A percentile compares a stretch with the other conserved stretches of the same genome.
phyloP scores from a whole-genome alignment of 1,140 invertebrate species.

The Sweltsa coloradensis region DNA sequence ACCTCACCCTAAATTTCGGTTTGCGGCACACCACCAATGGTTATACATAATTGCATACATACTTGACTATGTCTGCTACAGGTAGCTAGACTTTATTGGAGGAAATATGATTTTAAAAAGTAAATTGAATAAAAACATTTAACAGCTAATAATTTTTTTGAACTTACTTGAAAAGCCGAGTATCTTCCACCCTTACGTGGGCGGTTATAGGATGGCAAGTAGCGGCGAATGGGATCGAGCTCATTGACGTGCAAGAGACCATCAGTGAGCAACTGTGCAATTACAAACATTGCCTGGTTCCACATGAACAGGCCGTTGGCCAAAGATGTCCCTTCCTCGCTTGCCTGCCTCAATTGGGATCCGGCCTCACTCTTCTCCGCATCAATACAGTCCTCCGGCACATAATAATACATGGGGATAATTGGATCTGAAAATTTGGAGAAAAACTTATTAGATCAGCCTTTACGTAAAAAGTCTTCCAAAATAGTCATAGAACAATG shows the following conservation, averaged over 20 bases:
- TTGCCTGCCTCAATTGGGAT: constrained; percentile 47
- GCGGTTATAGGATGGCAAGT: constrained; percentile 90
- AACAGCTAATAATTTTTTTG: no score
- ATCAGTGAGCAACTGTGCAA: constrained; percentile 80
- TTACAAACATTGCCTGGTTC: constrained; percentile 92
- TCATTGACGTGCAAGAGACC: constrained; percentile 88
- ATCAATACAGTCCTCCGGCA: constrained; percentile 69
- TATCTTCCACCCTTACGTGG: constrained; percentile 83
- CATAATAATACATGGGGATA: constrained; percentile 80
- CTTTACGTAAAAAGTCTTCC: no score
- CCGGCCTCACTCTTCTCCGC: constrained; percentile 60
- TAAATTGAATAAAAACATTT: no score
- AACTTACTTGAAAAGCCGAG: constrained; percentile 86
- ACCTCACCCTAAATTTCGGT: no score
- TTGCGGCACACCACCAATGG: no score
- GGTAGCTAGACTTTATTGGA: no score
- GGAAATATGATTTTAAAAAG: no score
- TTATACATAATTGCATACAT: no score
- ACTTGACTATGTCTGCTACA: no score
- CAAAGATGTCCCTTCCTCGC: constrained; percentile 37
- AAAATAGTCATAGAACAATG: no score
- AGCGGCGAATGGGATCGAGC: constrained; percentile 87
- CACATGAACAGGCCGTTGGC: constrained; percentile 49
- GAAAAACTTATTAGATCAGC: no score
- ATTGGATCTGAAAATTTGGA: constrained; percentile 53